Percentiles rank a stretch among this genome's conserved stretches.
Conservation (phyloP, 2,797 vertebrate species). For the Acanthornis magna region DNA sequence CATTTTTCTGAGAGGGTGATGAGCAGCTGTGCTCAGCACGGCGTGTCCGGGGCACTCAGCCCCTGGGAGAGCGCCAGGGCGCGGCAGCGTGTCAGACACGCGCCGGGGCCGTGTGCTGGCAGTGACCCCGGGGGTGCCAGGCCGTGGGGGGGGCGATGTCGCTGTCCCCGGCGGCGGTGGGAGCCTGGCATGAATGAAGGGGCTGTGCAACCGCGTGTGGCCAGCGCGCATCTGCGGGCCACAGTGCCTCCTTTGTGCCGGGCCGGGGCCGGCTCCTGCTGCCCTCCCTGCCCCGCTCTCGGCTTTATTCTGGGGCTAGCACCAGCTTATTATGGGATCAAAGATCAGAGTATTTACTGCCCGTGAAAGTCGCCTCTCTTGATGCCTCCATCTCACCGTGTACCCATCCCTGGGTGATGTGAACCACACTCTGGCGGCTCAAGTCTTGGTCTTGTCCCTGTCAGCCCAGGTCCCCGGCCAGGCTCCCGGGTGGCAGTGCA, state of each 20-base stretch:
- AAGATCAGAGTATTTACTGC: background rate
- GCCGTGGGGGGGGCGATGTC: background rate
- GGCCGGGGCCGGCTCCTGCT: background rate
- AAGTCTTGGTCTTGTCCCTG: background rate
- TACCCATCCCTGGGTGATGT: accelerated
- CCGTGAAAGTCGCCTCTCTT: background rate
- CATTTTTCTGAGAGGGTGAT: background rate
- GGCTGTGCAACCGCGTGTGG: background rate
- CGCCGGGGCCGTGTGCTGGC: background rate
- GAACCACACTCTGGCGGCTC: accelerated
- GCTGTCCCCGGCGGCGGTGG: background rate
- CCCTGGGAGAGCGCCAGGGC: background rate
- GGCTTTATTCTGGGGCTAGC: accelerated
- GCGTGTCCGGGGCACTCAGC: accelerated
- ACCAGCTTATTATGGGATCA: background rate
- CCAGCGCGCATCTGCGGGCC: background rate
- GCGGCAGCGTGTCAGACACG: accelerated
- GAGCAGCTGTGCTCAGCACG: background rate
- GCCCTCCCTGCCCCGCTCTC: background rate
- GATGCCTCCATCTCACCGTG: accelerated
- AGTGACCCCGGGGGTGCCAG: background rate
- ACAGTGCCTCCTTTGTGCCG: slow-evolving; percentile 11
- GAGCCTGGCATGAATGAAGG: background rate
- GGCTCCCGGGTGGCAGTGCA: background rate
- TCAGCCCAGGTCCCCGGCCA: accelerated